A percentile compares a stretch with the other conserved stretches of the same genome.
phyloP scores from a whole-genome alignment of 2,888 invertebrate species.

The Xestobium rufovillosum region DNA sequence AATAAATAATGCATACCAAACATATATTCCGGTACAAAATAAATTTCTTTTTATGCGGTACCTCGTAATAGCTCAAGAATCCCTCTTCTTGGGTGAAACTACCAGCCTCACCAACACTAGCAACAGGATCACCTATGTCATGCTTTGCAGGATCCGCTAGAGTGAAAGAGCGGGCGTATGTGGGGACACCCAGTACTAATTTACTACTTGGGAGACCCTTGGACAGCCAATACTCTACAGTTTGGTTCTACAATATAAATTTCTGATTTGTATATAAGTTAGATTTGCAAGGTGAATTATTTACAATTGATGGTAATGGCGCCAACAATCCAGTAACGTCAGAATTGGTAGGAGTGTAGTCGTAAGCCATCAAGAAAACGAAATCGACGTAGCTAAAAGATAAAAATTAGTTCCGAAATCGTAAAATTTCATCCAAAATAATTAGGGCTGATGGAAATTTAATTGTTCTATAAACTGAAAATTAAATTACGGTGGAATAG shows the following conservation, averaged over 20 bases:
- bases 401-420: slow-evolving; percentile 4
- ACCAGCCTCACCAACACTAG: slow-evolving; percentile 58
- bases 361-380: slow-evolving; percentile 48
- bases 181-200: slow-evolving; percentile 67
- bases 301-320: slow-evolving; percentile 36
- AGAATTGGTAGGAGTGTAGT: slow-evolving; percentile 37
- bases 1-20: slow-evolving; percentile 1
- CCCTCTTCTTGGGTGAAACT: slow-evolving; percentile 67
- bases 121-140: slow-evolving; percentile 47
- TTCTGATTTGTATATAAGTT: slow-evolving; percentile 4
- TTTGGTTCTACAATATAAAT: slow-evolving; percentile 20
- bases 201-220: slow-evolving; percentile 47
- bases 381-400: slow-evolving; percentile 41
- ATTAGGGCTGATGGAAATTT: too few species aligned
- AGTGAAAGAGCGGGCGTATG: slow-evolving; percentile 70
- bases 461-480: too few species aligned
- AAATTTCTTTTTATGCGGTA: too few species aligned
- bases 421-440: too few species aligned
- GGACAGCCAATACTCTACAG: slow-evolving; percentile 21
- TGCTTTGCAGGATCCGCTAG: slow-evolving; percentile 38
- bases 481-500: too few species aligned
- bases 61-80: slow-evolving; percentile 79
- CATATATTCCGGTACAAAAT: slow-evolving; percentile 5
- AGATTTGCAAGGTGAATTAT: slow-evolving; percentile 14
- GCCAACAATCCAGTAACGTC: slow-evolving; percentile 40